Conservation (phyloP, 2,888 invertebrate species). For the Pachycephus smyrnensis region DNA sequence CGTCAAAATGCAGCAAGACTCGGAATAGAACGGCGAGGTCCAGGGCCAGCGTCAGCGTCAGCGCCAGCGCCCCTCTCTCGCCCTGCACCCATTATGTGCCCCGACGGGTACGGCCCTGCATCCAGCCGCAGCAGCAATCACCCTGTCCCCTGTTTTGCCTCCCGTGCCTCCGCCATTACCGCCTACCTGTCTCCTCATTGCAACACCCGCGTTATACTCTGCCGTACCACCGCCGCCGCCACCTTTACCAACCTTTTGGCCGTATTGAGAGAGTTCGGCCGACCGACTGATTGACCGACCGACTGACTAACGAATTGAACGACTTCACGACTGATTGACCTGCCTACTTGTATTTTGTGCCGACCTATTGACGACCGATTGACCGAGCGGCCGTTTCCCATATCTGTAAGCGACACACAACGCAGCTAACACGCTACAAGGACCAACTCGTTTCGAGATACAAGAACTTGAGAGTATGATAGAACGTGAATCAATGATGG, state of each 20-base stretch:
- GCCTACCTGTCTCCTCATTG: conserved; percentile 61
- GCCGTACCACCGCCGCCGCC: conserved; percentile 59
- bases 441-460: background rate
- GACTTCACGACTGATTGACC: background rate
- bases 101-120: conserved; percentile 47
- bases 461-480: background rate
- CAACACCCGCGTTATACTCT: conserved; percentile 60
- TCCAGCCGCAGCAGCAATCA: conserved; percentile 55
- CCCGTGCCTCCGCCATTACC: conserved; percentile 58
- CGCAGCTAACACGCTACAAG: background rate
- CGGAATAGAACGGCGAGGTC: conserved; percentile 67
- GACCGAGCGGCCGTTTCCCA: background rate
- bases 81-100: conserved; percentile 51
- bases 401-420: background rate
- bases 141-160: conserved; percentile 66
- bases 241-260: conserved; percentile 63
- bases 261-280: conserved; percentile 48
- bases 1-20: conserved; percentile 66
- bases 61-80: conserved; percentile 60
- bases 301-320: background rate
- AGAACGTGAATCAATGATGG: background rate
- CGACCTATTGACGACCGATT: background rate
- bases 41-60: conserved; percentile 64
- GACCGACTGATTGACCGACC: background rate
- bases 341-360: background rate